Conservation (phyloP, 1,140 invertebrate species). For the Portunus trituberculatus region DNA sequence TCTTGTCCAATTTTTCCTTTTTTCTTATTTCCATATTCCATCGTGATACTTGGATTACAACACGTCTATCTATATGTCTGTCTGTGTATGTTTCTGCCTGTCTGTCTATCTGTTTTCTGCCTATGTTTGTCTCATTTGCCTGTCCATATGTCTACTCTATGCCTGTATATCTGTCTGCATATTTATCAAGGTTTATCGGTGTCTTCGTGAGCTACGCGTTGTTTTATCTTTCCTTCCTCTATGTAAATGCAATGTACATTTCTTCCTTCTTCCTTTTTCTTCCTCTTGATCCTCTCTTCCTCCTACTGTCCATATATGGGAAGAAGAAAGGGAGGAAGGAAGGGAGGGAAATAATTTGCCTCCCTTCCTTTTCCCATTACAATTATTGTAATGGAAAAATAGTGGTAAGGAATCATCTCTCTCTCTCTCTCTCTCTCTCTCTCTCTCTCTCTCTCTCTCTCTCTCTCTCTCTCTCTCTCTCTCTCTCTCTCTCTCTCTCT, state of each 20-base stretch:
- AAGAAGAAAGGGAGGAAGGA: too few species aligned
- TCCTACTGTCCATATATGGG: neutral
- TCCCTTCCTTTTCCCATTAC: neutral
- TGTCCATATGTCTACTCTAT: too few species aligned
- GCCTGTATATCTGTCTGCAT: too few species aligned
- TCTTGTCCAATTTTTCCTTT: too few species aligned
- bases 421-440: neutral
- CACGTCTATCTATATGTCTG: too few species aligned
- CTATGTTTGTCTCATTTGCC: too few species aligned
- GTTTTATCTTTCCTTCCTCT: neutral
- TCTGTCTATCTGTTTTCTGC: too few species aligned
- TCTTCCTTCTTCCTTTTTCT: neutral
- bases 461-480: too few species aligned
- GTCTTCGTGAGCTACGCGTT: neutral
- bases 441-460: conserved; percentile 9
- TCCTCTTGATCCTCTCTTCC: neutral
- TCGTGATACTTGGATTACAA: too few species aligned
- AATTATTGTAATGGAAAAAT: neutral
- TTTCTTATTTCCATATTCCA: too few species aligned
- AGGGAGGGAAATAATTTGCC: neutral
- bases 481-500: neutral
- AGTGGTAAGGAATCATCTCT: neutral
- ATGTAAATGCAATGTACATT: neutral
- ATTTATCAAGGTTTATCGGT: too few species aligned
- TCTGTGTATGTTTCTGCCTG: too few species aligned